Base-by-base conservation (phyloP, 2,113 vertebrate species). In the Erinaceus europaeus region DNA sequence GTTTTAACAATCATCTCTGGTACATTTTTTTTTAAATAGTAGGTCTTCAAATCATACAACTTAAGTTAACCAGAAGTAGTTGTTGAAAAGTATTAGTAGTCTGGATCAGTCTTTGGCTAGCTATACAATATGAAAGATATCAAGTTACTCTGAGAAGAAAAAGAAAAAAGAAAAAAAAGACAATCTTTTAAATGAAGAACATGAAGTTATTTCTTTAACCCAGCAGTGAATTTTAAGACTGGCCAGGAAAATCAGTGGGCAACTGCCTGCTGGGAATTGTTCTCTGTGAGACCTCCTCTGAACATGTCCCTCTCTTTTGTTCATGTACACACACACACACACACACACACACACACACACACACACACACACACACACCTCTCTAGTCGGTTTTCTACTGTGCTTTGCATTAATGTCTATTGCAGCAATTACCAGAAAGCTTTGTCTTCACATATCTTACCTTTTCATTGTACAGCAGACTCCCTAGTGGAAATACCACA, bases 311-410 rank as follows among this genome's bases (percentile, higher is more conserved):
- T 13, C 61, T 40, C 9, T 27, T n/a, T 59, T n/a, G 29, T 36
- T 25, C 38, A 17, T 1, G 15, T 23, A 23, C 29, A 6, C 40
- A 29, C 0, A 0, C 1, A 11, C 20, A 10, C 2, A 0, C 25
- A 6, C 4, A 57, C 55, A 2, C 55, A 8, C 55, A n/a, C n/a
- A n/a, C n/a, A n/a, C n/a, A n/a, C 0, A 0, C 3, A 2, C 1
- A 6, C 10, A 0, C 12, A 2, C n/a, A n/a, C n/a, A n/a, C n/a
- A n/a, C n/a, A n/a, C n/a, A n/a, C n/a, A n/a, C n/a, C n/a, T n/a
- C n/a, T 6, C 21, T 25, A 20, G 9, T 15, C 4, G 8, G 32
- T 40, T 82, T 50, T 6, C 11, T 27, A 17, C 3, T 21, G 23
- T 59, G 32, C 32, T 59, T 44, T 36, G 13, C n/a, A 55, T 68